Conservation (phyloP, 2,888 invertebrate genomes). For the Troides oblongomaculatus region DNA sequence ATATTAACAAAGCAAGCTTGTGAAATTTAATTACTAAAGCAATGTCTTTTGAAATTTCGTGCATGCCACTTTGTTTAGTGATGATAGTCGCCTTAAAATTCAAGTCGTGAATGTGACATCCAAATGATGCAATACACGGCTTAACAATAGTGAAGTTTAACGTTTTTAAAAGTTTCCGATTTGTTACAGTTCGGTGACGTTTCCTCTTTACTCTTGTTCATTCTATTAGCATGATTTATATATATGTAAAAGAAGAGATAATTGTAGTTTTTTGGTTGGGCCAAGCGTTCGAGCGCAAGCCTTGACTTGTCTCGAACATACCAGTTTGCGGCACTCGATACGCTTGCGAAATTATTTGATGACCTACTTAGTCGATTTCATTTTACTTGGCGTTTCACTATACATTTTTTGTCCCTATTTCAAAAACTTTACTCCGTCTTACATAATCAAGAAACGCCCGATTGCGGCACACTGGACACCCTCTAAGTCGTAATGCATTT, state of each 20-base stretch:
- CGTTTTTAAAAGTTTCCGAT: neutral
- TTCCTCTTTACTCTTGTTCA: neutral
- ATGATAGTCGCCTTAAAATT: slow-evolving; percentile 24
- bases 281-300: slow-evolving; percentile 56
- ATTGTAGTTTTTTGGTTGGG: slow-evolving; percentile 81
- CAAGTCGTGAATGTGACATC: slow-evolving; percentile 16
- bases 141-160: neutral
- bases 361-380: slow-evolving; percentile 75
- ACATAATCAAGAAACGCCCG: neutral
- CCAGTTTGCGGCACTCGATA: slow-evolving; percentile 77
- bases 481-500: neutral
- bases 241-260: neutral
- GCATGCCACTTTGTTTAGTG: slow-evolving; percentile 22
- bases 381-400: slow-evolving; percentile 62
- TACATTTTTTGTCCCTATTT: slow-evolving; percentile 61
- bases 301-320: slow-evolving; percentile 72
- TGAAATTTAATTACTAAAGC: slow-evolving; percentile 40
- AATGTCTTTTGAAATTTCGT: slow-evolving; percentile 23
- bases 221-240: neutral
- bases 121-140: slow-evolving; percentile 17
- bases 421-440: slow-evolving; percentile 41
- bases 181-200: neutral
- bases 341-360: slow-evolving; percentile 78
- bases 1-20: slow-evolving; percentile 47
- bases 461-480: neutral